Conservation (phyloP, 2,113 vertebrate species). For the Ciconia stormi region DNA sequence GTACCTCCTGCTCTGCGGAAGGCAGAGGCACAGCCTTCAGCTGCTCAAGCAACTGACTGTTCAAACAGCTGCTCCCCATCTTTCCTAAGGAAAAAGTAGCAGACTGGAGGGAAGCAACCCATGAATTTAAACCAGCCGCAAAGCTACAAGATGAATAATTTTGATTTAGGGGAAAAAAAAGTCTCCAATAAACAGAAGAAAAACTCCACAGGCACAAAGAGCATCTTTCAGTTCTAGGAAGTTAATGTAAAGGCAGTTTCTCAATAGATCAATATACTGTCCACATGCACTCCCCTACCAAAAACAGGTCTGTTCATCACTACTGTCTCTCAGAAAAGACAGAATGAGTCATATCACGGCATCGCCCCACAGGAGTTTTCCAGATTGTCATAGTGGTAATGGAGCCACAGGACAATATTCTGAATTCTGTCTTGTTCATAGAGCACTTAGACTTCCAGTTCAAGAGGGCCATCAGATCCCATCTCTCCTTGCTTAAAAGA, state of each 20-base stretch:
- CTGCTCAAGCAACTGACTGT: background rate
- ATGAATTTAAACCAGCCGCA: background rate
- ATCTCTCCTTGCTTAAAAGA: background rate
- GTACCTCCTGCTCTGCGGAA: background rate
- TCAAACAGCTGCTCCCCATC: background rate
- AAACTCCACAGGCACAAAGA: background rate
- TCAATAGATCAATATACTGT: background rate
- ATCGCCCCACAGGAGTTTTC: background rate
- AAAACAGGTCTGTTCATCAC: background rate
- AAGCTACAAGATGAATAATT: background rate
- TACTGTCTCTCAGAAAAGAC: background rate
- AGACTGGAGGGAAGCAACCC: background rate
- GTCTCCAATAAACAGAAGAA: background rate
- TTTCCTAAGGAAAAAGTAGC: background rate
- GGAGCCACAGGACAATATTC: background rate
- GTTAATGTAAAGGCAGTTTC: background rate
- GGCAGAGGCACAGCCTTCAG: background rate
- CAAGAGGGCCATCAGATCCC: background rate
- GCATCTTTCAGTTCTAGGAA: background rate
- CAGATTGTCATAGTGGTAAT: background rate
- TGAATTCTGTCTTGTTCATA: background rate
- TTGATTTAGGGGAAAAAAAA: background rate
- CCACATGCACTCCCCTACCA: background rate
- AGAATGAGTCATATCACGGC: background rate
- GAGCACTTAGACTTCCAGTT: background rate